Percentiles rank a stretch among this genome's conserved stretches.
Conservation (phyloP, 2,113 vertebrate genomes). For the Odontophorus gujanensis region DNA sequence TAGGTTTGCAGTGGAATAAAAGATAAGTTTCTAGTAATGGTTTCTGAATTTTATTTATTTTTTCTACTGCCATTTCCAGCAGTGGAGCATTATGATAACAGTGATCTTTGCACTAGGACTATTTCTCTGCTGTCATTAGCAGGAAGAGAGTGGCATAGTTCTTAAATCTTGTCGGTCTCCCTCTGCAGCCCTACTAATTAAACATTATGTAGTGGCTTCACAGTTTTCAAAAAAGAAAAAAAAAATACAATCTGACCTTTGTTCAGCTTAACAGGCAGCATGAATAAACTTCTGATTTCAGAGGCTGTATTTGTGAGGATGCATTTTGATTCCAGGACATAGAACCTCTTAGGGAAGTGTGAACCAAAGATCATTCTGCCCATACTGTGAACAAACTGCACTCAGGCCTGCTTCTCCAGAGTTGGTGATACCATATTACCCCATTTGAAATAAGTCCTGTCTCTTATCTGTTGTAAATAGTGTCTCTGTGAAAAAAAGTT, state of each 20-base stretch:
- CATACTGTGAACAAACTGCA: background rate
- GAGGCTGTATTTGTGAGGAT: background rate
- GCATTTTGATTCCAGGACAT: background rate
- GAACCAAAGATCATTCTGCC: background rate
- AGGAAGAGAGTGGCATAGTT: background rate
- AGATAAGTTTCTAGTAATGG: background rate
- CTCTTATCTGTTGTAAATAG: background rate
- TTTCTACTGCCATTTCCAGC: background rate
- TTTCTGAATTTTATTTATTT: background rate
- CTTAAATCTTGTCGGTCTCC: background rate
- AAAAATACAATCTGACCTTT: background rate
- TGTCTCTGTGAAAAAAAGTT: background rate
- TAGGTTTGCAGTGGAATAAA: background rate
- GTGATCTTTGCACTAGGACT: background rate
- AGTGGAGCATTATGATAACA: background rate
- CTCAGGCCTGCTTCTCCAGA: background rate
- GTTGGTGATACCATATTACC: background rate
- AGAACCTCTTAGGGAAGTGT: background rate
- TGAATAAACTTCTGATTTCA: background rate
- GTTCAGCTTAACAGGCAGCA: background rate
- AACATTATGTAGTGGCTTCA: background rate
- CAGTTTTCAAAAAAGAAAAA: background rate
- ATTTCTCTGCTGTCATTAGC: background rate
- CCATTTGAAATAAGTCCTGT: background rate
- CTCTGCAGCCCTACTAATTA: background rate